Evolutionary conservation across 2,888 invertebrate species (phyloP).

Genomic region (Oithona nana): DNA sequence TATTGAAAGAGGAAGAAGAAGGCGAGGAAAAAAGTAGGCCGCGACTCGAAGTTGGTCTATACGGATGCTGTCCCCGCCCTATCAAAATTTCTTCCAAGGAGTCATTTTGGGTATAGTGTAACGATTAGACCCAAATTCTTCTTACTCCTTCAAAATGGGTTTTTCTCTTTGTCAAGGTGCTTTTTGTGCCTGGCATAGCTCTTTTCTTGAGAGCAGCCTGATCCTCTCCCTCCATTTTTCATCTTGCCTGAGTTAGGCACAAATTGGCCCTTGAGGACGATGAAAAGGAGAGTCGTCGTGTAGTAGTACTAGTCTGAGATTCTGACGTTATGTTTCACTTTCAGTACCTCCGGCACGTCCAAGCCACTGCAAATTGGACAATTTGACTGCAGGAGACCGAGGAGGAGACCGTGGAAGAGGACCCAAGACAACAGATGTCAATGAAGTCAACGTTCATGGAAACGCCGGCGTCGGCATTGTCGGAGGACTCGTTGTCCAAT

Average conservation of each 20-base stretch:
- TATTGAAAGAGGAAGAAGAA: too few species aligned
- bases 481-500: not conserved
- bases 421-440: not conserved
- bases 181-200: not conserved
- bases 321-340: too few species aligned
- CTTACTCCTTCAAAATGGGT: too few species aligned
- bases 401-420: not conserved
- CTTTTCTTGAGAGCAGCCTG: not conserved
- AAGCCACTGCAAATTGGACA: not conserved
- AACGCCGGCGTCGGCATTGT: not conserved
- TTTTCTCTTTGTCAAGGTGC: not conserved
- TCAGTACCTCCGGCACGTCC: conserved; percentile 7
- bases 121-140: too few species aligned
- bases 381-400: not conserved
- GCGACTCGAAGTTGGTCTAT: too few species aligned
- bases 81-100: too few species aligned
- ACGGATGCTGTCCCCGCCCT: too few species aligned
- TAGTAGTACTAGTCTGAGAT: too few species aligned
- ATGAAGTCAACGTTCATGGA: not conserved
- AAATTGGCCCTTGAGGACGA: not conserved
- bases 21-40: too few species aligned
- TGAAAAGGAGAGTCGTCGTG: not conserved
- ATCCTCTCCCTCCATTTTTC: not conserved
- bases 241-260: not conserved
- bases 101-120: too few species aligned